Base-by-base conservation (phyloP, 1,140 invertebrate genomes). In the Steinernema khuongi region DNA sequence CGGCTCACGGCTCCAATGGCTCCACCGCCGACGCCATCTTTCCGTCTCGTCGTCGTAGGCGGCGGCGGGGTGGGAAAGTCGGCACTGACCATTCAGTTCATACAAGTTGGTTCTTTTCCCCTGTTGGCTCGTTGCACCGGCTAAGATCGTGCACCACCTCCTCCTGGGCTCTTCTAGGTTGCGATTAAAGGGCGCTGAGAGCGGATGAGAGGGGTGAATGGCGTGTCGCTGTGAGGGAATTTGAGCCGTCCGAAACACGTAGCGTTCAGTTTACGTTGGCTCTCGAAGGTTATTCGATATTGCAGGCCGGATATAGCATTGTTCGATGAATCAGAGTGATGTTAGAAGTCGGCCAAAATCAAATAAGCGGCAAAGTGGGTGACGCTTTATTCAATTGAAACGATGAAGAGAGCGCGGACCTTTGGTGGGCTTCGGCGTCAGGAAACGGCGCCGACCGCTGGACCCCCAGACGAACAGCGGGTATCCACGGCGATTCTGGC, bases 1-100 rank as follows among this genome's bases (percentile, higher is more conserved):
- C 36, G 7, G 7, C n/a, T n/a, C 36, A 41, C n/a, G 36, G n/a
- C 36, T n/a, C 36, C 7, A 22, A 60, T 60, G 50, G 50, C 50
- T 60, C 50, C 50, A 60, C 50, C 7, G 26, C 70, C 32, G 19
- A 19, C 70, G 44, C 26, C 26, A 17, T 71, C 74, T 18, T 72
- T 77, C 14, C 70, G 71, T 28, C 33, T 94, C 75, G 92, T 95
- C 44, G 92, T 94, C 31, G 92, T 94, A 26, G 93, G 92, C 7
- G 92, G 92, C 86, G 83, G 93, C 81, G 90, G 91, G 44, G 93
- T 94, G 17, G 92, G 93, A 22, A 94, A 95, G 87, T 92, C 91
- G 77, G 92, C 92, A 0, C 89, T 94, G 70, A 94, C 93, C 0
- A 94, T 94, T 81, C 93, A 93, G 85, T 82, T 83, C 36, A 73